Evolutionary conservation across 2,797 vertebrate genomes (phyloP).

Genomic region (Lithobates pipiens): DNA sequence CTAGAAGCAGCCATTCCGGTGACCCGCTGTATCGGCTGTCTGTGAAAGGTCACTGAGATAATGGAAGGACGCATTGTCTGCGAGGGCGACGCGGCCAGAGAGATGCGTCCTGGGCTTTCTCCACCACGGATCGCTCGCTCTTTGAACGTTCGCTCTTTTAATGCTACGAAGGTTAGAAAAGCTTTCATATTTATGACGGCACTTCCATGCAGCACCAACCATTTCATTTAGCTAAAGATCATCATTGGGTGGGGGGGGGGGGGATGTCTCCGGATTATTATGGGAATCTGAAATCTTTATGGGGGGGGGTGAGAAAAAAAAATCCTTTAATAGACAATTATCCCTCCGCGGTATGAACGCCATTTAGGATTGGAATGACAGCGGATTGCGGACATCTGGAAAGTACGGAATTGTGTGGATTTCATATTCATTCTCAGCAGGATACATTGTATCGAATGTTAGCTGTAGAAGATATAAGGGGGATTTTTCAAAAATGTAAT

Average conservation of each 20-base stretch:
- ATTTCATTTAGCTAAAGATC: slow-evolving; percentile 47
- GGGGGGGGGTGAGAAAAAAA: background rate
- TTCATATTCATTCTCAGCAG: no score
- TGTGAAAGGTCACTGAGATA: slow-evolving; percentile 31
- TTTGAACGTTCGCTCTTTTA: slow-evolving; percentile 26
- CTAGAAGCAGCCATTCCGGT: slow-evolving; percentile 37
- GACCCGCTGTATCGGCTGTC: slow-evolving; percentile 41
- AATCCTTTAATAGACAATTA: slow-evolving; percentile 26
- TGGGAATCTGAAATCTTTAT: background rate
- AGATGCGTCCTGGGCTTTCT: slow-evolving; percentile 15
- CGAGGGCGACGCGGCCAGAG: background rate
- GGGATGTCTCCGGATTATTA: slow-evolving; percentile 32
- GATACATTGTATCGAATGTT: no score
- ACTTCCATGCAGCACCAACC: slow-evolving; percentile 36
- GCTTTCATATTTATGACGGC: slow-evolving; percentile 45
- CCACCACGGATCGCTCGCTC: background rate
- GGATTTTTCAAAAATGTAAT: no score
- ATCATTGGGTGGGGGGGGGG: background rate
- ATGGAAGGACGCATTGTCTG: slow-evolving; percentile 39
- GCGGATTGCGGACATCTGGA: background rate
- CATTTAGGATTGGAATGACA: slow-evolving; percentile 20
- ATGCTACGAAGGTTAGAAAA: slow-evolving; percentile 56
- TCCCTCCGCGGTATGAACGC: background rate
- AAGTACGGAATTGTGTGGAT: no score
- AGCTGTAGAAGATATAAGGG: no score